phyloP scores from a whole-genome alignment of 2,888 invertebrate species.

The Cosmorhoe ocellata region DNA sequence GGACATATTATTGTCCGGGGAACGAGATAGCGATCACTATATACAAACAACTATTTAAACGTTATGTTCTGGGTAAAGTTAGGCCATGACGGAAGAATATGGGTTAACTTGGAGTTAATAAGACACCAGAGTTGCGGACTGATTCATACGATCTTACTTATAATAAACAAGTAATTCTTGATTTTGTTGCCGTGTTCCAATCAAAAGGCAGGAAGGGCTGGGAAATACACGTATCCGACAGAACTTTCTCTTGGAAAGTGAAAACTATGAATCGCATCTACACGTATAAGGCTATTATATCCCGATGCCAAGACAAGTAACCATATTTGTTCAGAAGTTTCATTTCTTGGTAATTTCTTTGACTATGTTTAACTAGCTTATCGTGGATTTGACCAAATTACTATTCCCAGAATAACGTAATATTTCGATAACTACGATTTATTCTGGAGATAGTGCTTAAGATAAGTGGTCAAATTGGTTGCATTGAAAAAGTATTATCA shows the following conservation, averaged over 20 bases:
- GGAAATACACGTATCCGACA: neutral
- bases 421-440: no score
- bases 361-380: no score
- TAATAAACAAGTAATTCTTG: neutral
- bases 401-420: no score
- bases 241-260: slow-evolving; percentile 13
- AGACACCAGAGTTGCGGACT: no score
- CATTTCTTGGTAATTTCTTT: neutral
- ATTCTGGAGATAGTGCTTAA: no score
- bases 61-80: no score
- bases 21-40: slow-evolving; percentile 20
- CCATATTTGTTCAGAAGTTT: slow-evolving; percentile 2
- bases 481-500: no score
- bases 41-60: slow-evolving; percentile 3
- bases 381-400: no score
- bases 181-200: neutral
- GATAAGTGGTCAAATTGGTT: no score
- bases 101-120: no score
- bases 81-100: no score
- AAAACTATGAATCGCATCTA: slow-evolving; percentile 9
- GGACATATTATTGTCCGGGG: slow-evolving; percentile 38
- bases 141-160: no score
- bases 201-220: neutral
- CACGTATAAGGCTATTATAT: neutral
- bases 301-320: neutral